Conservation (phyloP, 1,140 invertebrate species). For the Sminthurinus signatus region DNA sequence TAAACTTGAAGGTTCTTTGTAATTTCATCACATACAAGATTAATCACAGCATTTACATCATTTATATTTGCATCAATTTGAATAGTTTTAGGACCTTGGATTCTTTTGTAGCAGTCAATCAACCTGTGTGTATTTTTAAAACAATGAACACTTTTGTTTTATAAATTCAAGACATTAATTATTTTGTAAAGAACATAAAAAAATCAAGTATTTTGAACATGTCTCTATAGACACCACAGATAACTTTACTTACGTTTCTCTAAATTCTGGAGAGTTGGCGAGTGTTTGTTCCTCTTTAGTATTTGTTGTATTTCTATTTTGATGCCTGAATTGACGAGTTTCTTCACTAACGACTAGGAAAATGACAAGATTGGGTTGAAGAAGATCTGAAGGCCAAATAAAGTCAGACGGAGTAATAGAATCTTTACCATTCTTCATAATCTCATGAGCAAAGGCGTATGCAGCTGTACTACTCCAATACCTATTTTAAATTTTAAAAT, state of each 20-base stretch:
- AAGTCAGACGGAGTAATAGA: not conserved
- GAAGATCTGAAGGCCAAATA: constrained; percentile 35
- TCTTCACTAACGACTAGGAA: constrained; percentile 33
- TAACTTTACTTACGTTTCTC: constrained; percentile 18
- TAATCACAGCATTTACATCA: too few relatives aligned
- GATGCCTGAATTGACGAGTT: constrained; percentile 31
- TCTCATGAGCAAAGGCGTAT: constrained; percentile 24
- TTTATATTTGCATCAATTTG: constrained; percentile 20
- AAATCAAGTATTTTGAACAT: not conserved
- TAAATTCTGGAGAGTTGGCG: constrained; percentile 19
- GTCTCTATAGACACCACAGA: not conserved
- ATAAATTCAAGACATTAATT: not conserved
- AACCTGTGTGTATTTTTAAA: constrained; percentile 13
- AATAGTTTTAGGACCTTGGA: constrained; percentile 14
- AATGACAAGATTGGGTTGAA: constrained; percentile 35
- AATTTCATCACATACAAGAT: too few relatives aligned
- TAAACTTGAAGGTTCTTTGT: too few relatives aligned
- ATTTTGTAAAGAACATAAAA: not conserved
- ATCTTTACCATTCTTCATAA: constrained; percentile 2
- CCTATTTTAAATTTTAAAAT: constrained; percentile 13
- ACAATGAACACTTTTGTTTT: not conserved
- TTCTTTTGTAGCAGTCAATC: constrained; percentile 10
- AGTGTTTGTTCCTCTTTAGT: constrained; percentile 36
- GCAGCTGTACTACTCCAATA: constrained; percentile 39
- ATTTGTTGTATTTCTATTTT: constrained; percentile 23